Base-by-base conservation (phyloP, 1,140 invertebrate species). In the Drusus annulatus region DNA sequence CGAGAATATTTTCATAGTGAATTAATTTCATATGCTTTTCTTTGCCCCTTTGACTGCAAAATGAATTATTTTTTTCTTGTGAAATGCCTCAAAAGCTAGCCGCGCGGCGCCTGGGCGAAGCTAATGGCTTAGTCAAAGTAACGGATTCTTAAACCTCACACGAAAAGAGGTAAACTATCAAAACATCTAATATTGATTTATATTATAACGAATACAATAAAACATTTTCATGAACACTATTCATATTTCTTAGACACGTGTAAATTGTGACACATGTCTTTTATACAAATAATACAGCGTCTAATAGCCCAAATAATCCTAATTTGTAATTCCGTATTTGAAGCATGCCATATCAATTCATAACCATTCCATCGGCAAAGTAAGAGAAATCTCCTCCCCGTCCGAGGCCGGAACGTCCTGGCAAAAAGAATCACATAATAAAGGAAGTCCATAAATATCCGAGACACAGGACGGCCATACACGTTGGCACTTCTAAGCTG, bases 341-440 rank as follows among this genome's bases (percentile, higher is more conserved):
- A 36, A 31, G 21, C 71, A 75, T 58, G 71, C 54, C 25, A 31
- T 75, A 58, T 75, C 71, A 75, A 75, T 75, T 75, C 71, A 75
- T 75, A 75, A 75, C 71, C 52, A 75, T 75, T 75, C 54, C 7
- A 10, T 3, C 16, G 16, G 28, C n/a, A 58, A 75, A 75, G 71
- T 58, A 75, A 75, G 71, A 75, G 54, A 75, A 75, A 75, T 75
- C 71, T 58, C 7, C 23, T 60, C 51, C 21, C 15, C 52, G 56
- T 28, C 25, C 25, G 25, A 28, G 25, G 71, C 19, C 71, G 52
- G 71, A 75, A 54, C 3, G 7, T n/a, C 52, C 28, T 19, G 7
- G 3, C 71, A 16, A 54, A 75, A 75, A 51, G 71, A 75, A 75
- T 71, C 71, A 31, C 71, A 56, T 58, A 75, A 75, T 75, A 75